phyloP scores from a whole-genome alignment of 2,888 invertebrate genomes.

The Antheraea yamamai region DNA sequence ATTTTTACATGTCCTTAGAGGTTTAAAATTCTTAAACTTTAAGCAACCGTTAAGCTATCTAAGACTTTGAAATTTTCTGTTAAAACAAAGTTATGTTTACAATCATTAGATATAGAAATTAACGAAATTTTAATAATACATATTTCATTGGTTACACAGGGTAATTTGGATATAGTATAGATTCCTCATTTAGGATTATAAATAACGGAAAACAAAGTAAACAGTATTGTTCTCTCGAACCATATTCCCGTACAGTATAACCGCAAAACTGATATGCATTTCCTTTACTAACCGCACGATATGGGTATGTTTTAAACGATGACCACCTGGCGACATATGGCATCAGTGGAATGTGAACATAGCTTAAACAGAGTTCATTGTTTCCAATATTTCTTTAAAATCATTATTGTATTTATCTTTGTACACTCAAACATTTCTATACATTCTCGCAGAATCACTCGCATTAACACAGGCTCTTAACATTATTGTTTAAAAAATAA shows the following conservation, averaged over 20 bases:
- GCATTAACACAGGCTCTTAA: neutral
- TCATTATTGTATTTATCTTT: neutral
- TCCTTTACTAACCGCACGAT: neutral
- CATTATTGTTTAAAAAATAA: neutral
- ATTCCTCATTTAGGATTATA: neutral
- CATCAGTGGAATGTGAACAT: neutral
- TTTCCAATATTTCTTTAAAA: neutral
- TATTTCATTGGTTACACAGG: neutral
- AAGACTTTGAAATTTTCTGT: too few species aligned
- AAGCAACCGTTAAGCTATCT: neutral
- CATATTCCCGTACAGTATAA: neutral
- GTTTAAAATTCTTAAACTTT: neutral
- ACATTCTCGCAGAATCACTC: neutral
- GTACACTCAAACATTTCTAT: neutral
- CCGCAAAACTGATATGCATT: neutral
- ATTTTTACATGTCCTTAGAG: neutral
- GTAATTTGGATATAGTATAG: neutral
- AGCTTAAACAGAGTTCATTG: neutral
- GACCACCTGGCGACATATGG: neutral
- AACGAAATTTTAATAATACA: neutral
- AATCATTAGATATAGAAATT: neutral
- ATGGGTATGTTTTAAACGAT: neutral
- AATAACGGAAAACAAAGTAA: conserved; percentile 2
- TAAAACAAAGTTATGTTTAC: neutral
- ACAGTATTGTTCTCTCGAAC: neutral